A percentile compares a stretch with the other conserved stretches of the same genome.
These are phyloP conservation scores for Stigmatopora nigra DNA, from an alignment of 2,113 vertebrate species.

Conservation along the genomic window DNA sequence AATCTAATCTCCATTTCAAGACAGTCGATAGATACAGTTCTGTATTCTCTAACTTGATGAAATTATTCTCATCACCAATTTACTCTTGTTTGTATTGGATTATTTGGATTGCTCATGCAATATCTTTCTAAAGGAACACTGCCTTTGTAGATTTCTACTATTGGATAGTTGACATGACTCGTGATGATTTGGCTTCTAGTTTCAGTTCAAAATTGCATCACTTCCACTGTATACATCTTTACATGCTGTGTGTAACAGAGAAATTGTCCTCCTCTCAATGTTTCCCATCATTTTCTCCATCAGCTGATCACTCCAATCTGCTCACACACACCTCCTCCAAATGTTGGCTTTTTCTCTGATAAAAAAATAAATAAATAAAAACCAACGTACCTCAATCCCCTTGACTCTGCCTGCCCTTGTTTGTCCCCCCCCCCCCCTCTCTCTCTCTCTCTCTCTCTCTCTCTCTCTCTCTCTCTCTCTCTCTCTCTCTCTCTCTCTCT, in stretches of 20 bases:
- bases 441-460: conserved; percentile 10
- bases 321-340: conserved; percentile 22
- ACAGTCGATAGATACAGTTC: neutral
- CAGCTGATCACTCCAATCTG: conserved; percentile 27
- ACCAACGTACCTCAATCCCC: conserved; percentile 14
- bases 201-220: too few species aligned
- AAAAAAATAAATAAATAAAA: conserved; percentile 17
- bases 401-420: conserved; percentile 14
- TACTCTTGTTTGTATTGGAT: too few species aligned
- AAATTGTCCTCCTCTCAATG: conserved; percentile 26
- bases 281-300: conserved; percentile 31
- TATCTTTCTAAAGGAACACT: too few species aligned
- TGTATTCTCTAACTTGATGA: too few species aligned
- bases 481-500: conserved; percentile 13
- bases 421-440: conserved; percentile 14
- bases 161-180: too few species aligned
- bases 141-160: too few species aligned
- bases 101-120: too few species aligned
- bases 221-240: neutral
- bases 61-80: too few species aligned
- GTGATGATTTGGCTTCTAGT: too few species aligned
- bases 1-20: neutral
- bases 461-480: conserved; percentile 11
- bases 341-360: conserved; percentile 19
- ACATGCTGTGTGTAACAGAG: conserved; percentile 36